phyloP scores from a whole-genome alignment of 2,797 vertebrate species.

The Xiphophorus birchmanni region DNA sequence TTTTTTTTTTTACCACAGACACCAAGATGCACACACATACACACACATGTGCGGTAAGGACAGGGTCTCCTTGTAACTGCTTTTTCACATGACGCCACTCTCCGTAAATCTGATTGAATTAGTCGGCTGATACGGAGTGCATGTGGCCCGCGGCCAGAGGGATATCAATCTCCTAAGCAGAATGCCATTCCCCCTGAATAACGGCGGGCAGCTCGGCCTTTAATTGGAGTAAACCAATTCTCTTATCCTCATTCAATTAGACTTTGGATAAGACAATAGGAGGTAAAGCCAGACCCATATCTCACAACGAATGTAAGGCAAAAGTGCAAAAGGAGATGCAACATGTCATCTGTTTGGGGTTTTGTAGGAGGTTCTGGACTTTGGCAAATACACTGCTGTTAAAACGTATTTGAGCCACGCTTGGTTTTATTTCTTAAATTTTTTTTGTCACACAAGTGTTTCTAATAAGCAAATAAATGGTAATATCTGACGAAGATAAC shows the following conservation, averaged over 20 bases:
- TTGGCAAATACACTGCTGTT: not conserved
- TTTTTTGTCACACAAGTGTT: not conserved
- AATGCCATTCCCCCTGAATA: constrained; percentile 71
- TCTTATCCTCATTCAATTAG: constrained; percentile 77
- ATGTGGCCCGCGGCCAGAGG: constrained; percentile 74
- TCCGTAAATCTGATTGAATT: constrained; percentile 85
- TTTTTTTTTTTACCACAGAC: constrained; percentile 11
- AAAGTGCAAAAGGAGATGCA: constrained; percentile 43
- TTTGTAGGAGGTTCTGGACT: not conserved
- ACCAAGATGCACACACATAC: constrained; percentile 23
- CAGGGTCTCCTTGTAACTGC: constrained; percentile 75
- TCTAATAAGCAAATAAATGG: not conserved
- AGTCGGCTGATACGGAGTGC: constrained; percentile 71
- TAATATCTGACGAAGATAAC: not conserved
- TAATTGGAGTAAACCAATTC: constrained; percentile 81
- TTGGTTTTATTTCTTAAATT: not conserved
- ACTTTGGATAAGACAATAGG: constrained; percentile 63
- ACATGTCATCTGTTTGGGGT: constrained; percentile 14
- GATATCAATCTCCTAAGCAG: constrained; percentile 79
- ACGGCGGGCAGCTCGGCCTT: constrained; percentile 70
- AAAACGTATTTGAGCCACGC: not conserved
- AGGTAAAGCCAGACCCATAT: constrained; percentile 52
- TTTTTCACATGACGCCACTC: constrained; percentile 81
- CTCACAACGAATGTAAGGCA: constrained; percentile 55
- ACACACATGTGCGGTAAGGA: constrained; percentile 52